Conservation (phyloP, 2,797 vertebrate genomes). For the Gymnothorax reevesii region DNA sequence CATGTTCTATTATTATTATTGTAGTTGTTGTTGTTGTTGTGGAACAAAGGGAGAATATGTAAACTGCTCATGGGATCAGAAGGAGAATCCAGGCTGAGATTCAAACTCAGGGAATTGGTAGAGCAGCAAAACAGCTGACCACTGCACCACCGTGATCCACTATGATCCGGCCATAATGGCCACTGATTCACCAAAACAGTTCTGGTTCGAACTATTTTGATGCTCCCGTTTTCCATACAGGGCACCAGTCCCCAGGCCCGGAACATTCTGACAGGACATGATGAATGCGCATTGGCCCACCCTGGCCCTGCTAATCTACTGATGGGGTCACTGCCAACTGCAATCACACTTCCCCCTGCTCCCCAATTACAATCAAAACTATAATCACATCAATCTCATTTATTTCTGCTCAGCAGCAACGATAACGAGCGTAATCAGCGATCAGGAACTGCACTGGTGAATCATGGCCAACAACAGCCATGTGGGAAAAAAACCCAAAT, state of each 20-base stretch:
- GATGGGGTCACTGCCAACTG: not conserved
- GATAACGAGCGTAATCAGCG: conserved; percentile 15
- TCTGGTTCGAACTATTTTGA: not conserved
- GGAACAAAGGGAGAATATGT: no score
- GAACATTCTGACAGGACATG: not conserved
- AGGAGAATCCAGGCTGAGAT: no score
- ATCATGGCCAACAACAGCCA: not conserved
- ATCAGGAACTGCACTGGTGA: not conserved
- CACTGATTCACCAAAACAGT: not conserved
- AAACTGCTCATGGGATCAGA: no score
- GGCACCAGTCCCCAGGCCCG: not conserved
- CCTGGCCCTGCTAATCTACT: conserved; percentile 2
- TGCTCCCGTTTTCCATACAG: not conserved
- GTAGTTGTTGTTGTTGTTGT: no score
- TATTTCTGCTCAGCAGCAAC: not conserved
- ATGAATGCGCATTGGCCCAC: not conserved
- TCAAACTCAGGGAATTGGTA: no score
- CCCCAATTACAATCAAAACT: not conserved
- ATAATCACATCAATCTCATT: not conserved
- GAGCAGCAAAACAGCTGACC: no score
- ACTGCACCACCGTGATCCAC: not conserved
- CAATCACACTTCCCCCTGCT: not conserved
- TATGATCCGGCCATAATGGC: not conserved
- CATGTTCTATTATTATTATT: no score
- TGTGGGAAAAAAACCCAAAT: not conserved